Evolutionary conservation across 1,140 invertebrate genomes (phyloP), one percentile per base, ranked within the genome.

Genomic region (Tachypleus tridentatus): DNA sequence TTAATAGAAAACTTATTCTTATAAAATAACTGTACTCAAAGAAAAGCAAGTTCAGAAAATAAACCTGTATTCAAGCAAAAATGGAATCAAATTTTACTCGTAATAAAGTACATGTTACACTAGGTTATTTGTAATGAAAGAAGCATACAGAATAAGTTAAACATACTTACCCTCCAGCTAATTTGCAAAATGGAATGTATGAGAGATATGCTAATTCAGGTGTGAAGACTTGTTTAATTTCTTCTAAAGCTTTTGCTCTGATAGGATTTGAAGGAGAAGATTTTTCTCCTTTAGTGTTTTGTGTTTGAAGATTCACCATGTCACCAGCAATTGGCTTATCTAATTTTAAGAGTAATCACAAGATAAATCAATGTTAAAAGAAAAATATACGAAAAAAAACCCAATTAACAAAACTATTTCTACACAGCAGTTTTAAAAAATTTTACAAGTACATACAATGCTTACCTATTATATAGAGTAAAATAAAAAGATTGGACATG

Each of bases 201-300:
- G 89, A 81, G 56, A 84, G 82, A 72, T 92, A 86, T 5, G 93
- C 92, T 64, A 96, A 77, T 72, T 91, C 86, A 5, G 85, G 80
- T 4, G 86, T 88, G 72, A 96, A 93, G 2, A 92, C 89, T 70
- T 85, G 76, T 64, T 82, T 81, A 1, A 96, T 74, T 78, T 96
- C 92, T 72, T 89, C 84, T 71, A 86, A 75, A 4, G 86, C 87
- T 29, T 61, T 58, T 54, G 64, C 54, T 62, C 62, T 61, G 1
- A 67, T 4, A 48, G 66, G 66, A 62, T 9, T 62, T 29, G 29
- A 29, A 29, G 29, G 29, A 29, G 29, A 29, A 29, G 29, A 29
- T 29, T 29, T 29, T 29, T 29, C 29, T 29, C 29, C 29, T 29
- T 29, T 29, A 29, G 29, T 29, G 29, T 29, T 29, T 29, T 29